Percentiles rank a stretch among this genome's conserved stretches.
These are phyloP conservation scores for Diplogasteroides magnus DNA, from an alignment of 1,140 invertebrate genomes.

Conservation along the genomic window DNA sequence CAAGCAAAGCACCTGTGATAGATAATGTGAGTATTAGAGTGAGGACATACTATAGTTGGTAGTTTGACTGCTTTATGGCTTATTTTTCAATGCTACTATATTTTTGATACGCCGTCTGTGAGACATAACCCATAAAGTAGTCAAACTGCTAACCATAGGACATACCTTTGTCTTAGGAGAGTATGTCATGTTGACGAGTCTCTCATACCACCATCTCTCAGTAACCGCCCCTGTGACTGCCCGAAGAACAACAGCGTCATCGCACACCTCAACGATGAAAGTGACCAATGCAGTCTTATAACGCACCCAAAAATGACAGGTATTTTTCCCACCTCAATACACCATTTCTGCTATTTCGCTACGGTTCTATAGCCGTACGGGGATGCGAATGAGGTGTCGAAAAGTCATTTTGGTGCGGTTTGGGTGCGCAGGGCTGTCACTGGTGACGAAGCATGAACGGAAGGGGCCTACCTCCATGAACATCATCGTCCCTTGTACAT, in stretches of 20 bases:
- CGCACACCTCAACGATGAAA: constrained; percentile 66
- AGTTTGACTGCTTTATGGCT: too few relatives aligned
- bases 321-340: neutral
- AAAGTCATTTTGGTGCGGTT: too few relatives aligned
- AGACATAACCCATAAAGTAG: too few relatives aligned
- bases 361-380: too few relatives aligned
- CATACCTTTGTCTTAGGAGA: constrained; percentile 76
- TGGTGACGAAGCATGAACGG: constrained; percentile 13
- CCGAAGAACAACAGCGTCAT: constrained; percentile 89
- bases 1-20: constrained; percentile 73
- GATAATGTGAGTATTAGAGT: too few relatives aligned
- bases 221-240: constrained; percentile 88
- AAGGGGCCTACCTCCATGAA: constrained; percentile 76
- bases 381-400: too few relatives aligned
- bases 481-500: constrained; percentile 79
- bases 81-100: too few relatives aligned
- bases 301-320: too few relatives aligned
- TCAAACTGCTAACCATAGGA: neutral
- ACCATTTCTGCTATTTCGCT: constrained; percentile 1
- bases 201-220: constrained; percentile 96
- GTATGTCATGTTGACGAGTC: constrained; percentile 98
- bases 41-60: too few relatives aligned
- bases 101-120: too few relatives aligned
- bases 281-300: too few relatives aligned
- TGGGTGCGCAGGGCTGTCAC: neutral